phyloP scores from a whole-genome alignment of 1,140 invertebrate species.

The Tetraneura akinire region DNA sequence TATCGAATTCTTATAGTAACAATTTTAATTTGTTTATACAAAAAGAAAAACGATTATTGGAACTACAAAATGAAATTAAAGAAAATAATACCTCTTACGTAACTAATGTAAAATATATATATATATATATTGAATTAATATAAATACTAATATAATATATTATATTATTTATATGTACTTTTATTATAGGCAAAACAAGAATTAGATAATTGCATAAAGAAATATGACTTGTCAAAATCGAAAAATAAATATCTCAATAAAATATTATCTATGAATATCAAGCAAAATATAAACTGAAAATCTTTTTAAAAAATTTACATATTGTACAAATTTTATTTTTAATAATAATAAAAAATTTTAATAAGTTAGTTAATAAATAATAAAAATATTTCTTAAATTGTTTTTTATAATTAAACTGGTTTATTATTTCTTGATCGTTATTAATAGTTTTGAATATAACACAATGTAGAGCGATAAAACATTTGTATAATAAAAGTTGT shows the following conservation, averaged over 20 bases:
- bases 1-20: constrained; percentile 4
- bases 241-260: constrained; percentile 2
- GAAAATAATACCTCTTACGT: background rate
- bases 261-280: background rate
- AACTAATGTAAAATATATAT: background rate
- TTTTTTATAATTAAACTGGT: no score
- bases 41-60: constrained; percentile 11
- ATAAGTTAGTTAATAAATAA: no score
- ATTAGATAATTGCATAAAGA: background rate
- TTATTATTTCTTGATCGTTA: no score
- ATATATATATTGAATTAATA: background rate
- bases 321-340: no score
- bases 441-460: no score
- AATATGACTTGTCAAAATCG: background rate
- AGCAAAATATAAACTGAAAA: background rate
- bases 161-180: background rate
- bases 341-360: no score
- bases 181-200: background rate
- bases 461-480: no score
- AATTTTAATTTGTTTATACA: background rate
- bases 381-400: no score
- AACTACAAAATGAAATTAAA: background rate
- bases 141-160: background rate
- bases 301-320: no score
- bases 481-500: no score